phyloP scores from a whole-genome alignment of 2,888 invertebrate genomes.

The Stratiomys singularior region DNA sequence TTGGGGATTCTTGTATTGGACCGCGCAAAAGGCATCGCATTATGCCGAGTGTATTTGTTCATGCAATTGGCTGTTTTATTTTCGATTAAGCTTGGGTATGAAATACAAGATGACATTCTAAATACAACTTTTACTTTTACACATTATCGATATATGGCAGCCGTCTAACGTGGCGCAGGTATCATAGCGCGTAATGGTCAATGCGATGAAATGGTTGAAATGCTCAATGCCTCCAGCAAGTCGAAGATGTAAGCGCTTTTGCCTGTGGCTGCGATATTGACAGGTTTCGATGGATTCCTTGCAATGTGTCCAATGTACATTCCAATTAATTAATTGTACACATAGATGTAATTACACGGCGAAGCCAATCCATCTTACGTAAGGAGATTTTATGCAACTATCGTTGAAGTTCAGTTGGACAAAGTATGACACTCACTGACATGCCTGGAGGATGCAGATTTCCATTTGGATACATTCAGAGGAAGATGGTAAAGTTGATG shows the following conservation, averaged over 20 bases:
- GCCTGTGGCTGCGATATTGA: background rate
- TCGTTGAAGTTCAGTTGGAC: background rate
- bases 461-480: background rate
- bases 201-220: constrained; percentile 5
- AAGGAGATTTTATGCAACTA: background rate
- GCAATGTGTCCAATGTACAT: background rate
- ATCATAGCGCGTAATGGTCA: background rate
- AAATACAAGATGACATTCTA: background rate
- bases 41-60: no score
- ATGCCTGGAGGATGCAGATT: background rate
- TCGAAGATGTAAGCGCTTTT: background rate
- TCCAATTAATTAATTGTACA: background rate
- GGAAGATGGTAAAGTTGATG: background rate
- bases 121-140: background rate
- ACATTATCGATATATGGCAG: background rate
- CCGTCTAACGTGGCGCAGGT: background rate
- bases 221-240: background rate
- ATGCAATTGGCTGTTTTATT: no score
- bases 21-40: no score
- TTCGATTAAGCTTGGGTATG: background rate
- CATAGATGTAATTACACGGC: background rate
- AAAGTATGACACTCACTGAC: background rate
- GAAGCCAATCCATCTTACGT: background rate
- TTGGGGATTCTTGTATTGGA: background rate
- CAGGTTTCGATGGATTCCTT: background rate